Evolutionary conservation across 2,888 invertebrate genomes (phyloP).

Genomic region (Dryococelus australis): DNA sequence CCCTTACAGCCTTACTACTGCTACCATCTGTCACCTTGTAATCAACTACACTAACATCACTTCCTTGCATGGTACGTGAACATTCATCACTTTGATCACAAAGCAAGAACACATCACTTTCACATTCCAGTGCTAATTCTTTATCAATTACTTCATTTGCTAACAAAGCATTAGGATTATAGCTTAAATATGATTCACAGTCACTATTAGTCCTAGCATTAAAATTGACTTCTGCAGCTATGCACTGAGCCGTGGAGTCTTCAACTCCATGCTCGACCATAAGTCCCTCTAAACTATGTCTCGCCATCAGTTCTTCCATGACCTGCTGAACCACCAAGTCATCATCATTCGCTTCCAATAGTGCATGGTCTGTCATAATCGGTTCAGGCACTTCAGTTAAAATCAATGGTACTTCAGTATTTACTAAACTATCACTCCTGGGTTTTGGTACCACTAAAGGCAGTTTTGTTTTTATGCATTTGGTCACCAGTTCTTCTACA

Average conservation of each 20-base stretch:
- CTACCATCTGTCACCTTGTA: neutral
- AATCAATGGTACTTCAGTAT: neutral
- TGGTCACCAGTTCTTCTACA: neutral
- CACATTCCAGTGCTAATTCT: neutral
- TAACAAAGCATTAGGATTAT: neutral
- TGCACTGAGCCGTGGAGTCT: neutral
- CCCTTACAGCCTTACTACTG: neutral
- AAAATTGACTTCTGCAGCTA: neutral
- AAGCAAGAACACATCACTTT: neutral
- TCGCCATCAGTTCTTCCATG: neutral
- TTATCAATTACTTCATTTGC: neutral
- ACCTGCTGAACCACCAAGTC: neutral
- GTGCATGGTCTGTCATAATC: neutral
- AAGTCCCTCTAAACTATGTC: neutral
- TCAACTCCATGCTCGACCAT: neutral
- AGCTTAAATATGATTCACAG: neutral
- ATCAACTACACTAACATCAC: neutral
- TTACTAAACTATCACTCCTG: neutral
- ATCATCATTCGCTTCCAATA: neutral
- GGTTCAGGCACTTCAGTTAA: neutral
- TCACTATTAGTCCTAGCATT: neutral
- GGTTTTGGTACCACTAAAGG: neutral
- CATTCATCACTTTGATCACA: neutral
- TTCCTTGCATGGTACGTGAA: neutral
- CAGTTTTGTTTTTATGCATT: neutral